phyloP scores from a whole-genome alignment of 2,888 invertebrate genomes.

The Eumacrocentrus americanus region DNA sequence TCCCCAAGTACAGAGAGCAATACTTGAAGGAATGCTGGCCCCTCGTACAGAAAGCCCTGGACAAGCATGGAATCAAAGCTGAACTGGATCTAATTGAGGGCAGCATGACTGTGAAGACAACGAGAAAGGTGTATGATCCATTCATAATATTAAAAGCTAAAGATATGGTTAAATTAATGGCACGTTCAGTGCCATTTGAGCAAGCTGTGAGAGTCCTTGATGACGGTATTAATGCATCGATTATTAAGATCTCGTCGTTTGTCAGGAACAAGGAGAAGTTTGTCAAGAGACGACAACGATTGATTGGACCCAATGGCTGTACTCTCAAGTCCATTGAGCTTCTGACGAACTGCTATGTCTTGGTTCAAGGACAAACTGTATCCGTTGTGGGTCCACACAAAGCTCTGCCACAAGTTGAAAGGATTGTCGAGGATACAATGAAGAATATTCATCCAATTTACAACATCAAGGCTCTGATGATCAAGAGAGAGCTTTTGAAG shows the following conservation, averaged over 20 bases:
- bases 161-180: constrained; percentile 92
- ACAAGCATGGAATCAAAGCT: constrained; percentile 79
- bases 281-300: constrained; percentile 89
- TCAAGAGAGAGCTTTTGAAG: constrained; percentile 92
- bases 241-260: constrained; percentile 93
- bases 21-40: constrained; percentile 97
- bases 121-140: constrained; percentile 98
- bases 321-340: constrained; percentile 97
- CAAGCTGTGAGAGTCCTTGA: constrained; percentile 87
- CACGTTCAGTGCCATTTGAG: constrained; percentile 95
- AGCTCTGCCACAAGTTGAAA: constrained; percentile 80
- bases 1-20: constrained; percentile 96
- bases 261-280: constrained; percentile 93
- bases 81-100: constrained; percentile 93
- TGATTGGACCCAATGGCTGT: constrained; percentile 98
- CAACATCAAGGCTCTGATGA: constrained; percentile 96
- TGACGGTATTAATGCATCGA: constrained; percentile 92
- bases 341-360: constrained; percentile 93
- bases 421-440: constrained; percentile 96
- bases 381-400: constrained; percentile 95
- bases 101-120: constrained; percentile 93
- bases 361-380: constrained; percentile 97
- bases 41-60: constrained; percentile 83
- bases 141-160: constrained; percentile 95
- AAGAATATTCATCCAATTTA: constrained; percentile 99